Base-by-base conservation (phyloP, 2,888 invertebrate genomes). In the Callimorpha dominula region DNA sequence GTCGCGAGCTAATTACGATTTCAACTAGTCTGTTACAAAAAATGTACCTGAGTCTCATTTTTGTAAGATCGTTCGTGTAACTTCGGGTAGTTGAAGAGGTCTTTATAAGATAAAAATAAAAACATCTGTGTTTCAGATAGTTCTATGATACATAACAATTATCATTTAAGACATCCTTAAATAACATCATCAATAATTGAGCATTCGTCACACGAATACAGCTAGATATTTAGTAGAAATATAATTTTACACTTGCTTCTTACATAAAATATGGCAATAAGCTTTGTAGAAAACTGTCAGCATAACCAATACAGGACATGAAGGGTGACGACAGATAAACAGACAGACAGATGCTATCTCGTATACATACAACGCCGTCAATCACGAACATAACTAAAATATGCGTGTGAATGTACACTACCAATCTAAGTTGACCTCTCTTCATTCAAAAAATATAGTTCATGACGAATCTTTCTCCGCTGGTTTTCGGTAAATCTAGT, bases 281-380 rank as follows among this genome's bases (percentile, higher is more conserved):
- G 70, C 68, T 75, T 68, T 64, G 71, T 74, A 77, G 76, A 76
- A 70, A 74, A 75, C 71, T 77, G 73, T 67, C 75, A 64, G 46
- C 64, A 9, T 17, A 62, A 50, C 64, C 57, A 50, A 73, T 52
- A 69, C 11, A 43, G 71, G 73, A 78, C 78, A 83, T 87, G 88
- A 88, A 89, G 86, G 89, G 89, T 91, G 89, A 86, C 87, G 91
- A 91, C 88, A 89, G 88, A 87, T 85, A 79, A 78, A 85, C 84
- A 80, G 77, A 84, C 78, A 81, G 74, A 77, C 81, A 73, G 90
- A 91, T 91, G 82, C 85, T 90, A 91, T 91, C 91, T 85, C 74
- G 81, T 78, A 85, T 66, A 83, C 81, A 79, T 77, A 83, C 79
- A 83, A 84, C 83, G 75, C 82, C 83, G 87, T 88, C 90, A 88